Conservation (phyloP, 2,113 vertebrate species). For the Loxodonta africana region DNA sequence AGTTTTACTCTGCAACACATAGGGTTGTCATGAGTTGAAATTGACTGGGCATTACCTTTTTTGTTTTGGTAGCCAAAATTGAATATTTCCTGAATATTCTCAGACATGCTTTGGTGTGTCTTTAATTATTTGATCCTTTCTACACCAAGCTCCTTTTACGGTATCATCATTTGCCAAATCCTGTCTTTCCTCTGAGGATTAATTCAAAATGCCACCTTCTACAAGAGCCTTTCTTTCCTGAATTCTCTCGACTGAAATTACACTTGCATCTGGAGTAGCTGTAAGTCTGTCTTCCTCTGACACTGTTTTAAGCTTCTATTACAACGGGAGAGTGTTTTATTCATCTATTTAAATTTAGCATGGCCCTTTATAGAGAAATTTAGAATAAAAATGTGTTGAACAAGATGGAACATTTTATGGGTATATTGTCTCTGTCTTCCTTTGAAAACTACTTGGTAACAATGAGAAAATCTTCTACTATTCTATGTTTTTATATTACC, state of each 20-base stretch:
- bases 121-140: not conserved
- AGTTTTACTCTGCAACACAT: not conserved
- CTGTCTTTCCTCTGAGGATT: not conserved
- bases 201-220: not conserved
- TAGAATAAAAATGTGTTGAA: not conserved
- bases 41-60: not conserved
- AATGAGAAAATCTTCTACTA: not conserved
- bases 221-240: not conserved
- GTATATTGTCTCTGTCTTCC: not conserved
- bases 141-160: not conserved
- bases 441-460: slow-evolving; percentile 6
- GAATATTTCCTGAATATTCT: not conserved
- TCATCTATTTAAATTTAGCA: not conserved
- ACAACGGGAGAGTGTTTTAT: not conserved
- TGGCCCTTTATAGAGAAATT: not conserved
- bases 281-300: too few relatives aligned
- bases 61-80: not conserved
- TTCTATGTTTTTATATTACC: not conserved
- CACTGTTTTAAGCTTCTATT: too few relatives aligned
- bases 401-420: not conserved
- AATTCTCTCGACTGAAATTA: not conserved
- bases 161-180: not conserved
- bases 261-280: not conserved
- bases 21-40: not conserved
- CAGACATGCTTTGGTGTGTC: not conserved